These are phyloP conservation scores for Sorex araneus DNA, from an alignment of 2,113 vertebrate genomes.

Conservation along the genomic window DNA sequence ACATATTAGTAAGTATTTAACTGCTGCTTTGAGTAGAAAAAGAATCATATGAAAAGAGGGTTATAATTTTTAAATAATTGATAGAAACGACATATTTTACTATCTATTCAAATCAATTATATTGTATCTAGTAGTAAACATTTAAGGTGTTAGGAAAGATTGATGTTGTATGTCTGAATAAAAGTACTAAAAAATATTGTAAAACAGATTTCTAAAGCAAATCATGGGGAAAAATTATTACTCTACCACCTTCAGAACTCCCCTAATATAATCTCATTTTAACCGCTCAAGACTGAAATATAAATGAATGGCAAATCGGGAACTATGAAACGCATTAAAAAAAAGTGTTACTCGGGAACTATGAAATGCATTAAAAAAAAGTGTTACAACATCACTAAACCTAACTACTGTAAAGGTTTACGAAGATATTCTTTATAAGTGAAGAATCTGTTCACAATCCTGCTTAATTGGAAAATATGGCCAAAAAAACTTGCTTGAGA, in stretches of 20 bases:
- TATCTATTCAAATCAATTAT: slow-evolving; percentile 36
- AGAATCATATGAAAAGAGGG: neutral
- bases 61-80: neutral
- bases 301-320: slow-evolving; percentile 61
- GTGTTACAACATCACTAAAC: slow-evolving; percentile 35
- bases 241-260: slow-evolving; percentile 54
- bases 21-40: slow-evolving; percentile 12
- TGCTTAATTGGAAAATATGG: slow-evolving; percentile 80
- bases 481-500: slow-evolving; percentile 76
- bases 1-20: neutral
- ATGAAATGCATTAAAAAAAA: slow-evolving; percentile 63
- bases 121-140: slow-evolving; percentile 14
- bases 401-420: slow-evolving; percentile 67
- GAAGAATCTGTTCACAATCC: slow-evolving; percentile 67
- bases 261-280: slow-evolving; percentile 25
- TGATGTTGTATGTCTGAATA: neutral
- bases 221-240: slow-evolving; percentile 26
- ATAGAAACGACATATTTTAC: neutral
- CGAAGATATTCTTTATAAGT: slow-evolving; percentile 62
- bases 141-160: slow-evolving; percentile 33
- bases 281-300: slow-evolving; percentile 62
- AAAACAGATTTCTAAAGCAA: slow-evolving; percentile 60
- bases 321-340: slow-evolving; percentile 67
- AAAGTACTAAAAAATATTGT: slow-evolving; percentile 24
- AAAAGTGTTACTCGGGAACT: slow-evolving; percentile 47